A percentile compares a stretch with the other conserved stretches of the same genome.
phyloP scores from a whole-genome alignment of 2,113 vertebrate species.

The Xiphias gladius region DNA sequence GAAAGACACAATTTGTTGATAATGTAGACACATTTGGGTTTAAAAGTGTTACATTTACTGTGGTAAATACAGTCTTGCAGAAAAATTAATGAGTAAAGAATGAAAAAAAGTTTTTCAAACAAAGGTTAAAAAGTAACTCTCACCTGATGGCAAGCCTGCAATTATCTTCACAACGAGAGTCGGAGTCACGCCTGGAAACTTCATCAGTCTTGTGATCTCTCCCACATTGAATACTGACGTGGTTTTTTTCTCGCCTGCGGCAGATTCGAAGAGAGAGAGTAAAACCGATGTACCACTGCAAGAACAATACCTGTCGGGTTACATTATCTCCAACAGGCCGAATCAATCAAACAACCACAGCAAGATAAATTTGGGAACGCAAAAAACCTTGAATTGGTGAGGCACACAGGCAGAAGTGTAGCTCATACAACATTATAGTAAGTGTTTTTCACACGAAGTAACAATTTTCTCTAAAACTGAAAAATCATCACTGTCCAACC shows the following conservation, averaged over 20 bases:
- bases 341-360: neutral
- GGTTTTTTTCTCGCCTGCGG: slow-evolving; percentile 55
- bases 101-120: too few relatives aligned
- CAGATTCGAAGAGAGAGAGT: slow-evolving; percentile 12
- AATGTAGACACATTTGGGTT: too few relatives aligned
- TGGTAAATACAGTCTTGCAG: too few relatives aligned
- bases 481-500: too few relatives aligned
- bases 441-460: too few relatives aligned
- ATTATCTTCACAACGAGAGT: slow-evolving; percentile 91
- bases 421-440: too few relatives aligned
- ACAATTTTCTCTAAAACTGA: too few relatives aligned
- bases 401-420: too few relatives aligned
- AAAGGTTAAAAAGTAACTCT: slow-evolving; percentile 32
- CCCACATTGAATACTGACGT: slow-evolving; percentile 88
- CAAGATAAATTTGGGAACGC: neutral
- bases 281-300: neutral
- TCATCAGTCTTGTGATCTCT: slow-evolving; percentile 89
- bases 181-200: slow-evolving; percentile 86
- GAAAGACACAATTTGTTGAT: too few relatives aligned
- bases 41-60: too few relatives aligned
- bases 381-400: too few relatives aligned
- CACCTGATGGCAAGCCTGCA: slow-evolving; percentile 90
- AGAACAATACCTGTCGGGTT: neutral
- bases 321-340: neutral
- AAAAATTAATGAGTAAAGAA: too few relatives aligned